Conservation (phyloP, 2,888 invertebrate genomes). For the Toxonevra muliebris region DNA sequence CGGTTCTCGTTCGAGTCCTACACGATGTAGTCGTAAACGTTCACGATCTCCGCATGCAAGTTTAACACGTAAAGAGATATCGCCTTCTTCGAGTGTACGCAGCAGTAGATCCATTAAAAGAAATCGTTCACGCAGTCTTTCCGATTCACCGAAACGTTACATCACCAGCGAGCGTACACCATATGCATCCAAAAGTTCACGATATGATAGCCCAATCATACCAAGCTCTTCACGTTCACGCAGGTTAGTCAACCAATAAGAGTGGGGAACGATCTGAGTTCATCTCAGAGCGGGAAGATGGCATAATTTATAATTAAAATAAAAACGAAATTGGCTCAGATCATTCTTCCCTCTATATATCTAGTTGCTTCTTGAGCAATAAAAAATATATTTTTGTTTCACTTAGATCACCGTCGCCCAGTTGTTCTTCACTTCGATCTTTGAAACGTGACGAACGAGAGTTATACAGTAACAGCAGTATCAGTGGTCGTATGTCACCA, state of each 20-base stretch:
- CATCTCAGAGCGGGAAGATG: too few species aligned
- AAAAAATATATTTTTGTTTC: neutral
- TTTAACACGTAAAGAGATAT: conserved; percentile 42
- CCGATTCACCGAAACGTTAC: conserved; percentile 58
- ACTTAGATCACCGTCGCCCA: conserved; percentile 39
- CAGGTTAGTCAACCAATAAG: conserved; percentile 37
- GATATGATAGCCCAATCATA: conserved; percentile 53
- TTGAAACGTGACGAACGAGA: conserved; percentile 50
- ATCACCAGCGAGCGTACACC: conserved; percentile 45
- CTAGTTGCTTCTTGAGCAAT: neutral
- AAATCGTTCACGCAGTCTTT: conserved; percentile 52
- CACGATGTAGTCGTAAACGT: conserved; percentile 60
- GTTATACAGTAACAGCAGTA: conserved; percentile 58
- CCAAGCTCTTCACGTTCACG: conserved; percentile 42
- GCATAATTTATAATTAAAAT: too few species aligned
- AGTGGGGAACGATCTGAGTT: too few species aligned
- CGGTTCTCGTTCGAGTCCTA: conserved; percentile 56
- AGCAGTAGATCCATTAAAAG: conserved; percentile 49
- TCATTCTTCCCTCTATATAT: too few species aligned
- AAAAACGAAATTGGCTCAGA: too few species aligned
- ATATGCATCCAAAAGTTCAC: conserved; percentile 44
- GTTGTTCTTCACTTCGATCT: conserved; percentile 33
- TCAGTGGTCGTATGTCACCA: conserved; percentile 53
- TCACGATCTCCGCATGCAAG: conserved; percentile 47
- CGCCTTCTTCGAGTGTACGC: conserved; percentile 42